These are phyloP conservation scores for Poecilobothrus nobilitatus DNA, from an alignment of 2,888 invertebrate species.

Conservation along the genomic window DNA sequence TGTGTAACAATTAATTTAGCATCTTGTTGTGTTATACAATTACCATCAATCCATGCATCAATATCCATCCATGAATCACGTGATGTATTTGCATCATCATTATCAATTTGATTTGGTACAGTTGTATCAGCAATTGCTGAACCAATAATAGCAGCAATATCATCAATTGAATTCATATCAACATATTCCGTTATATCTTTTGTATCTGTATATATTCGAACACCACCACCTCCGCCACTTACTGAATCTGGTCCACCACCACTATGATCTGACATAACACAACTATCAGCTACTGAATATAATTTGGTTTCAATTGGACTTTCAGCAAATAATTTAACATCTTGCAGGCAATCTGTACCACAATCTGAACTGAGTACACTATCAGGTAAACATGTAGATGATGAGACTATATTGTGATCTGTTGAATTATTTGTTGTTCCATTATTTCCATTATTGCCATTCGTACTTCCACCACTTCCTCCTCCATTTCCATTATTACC, in stretches of 20 bases:
- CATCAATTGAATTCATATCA: constrained; percentile 69
- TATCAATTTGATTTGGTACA: constrained; percentile 61
- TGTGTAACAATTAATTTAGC: constrained; percentile 58
- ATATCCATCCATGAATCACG: constrained; percentile 83
- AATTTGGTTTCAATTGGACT: constrained; percentile 48
- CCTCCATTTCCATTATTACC: constrained; percentile 23
- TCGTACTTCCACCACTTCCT: constrained; percentile 27
- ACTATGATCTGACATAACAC: constrained; percentile 43
- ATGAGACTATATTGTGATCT: constrained; percentile 66
- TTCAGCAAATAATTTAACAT: constrained; percentile 53
- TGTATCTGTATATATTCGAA: constrained; percentile 40
- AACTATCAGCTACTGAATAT: constrained; percentile 47
- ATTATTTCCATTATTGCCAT: constrained; percentile 10
- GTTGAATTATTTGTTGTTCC: constrained; percentile 33
- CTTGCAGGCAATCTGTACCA: constrained; percentile 47
- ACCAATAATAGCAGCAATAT: constrained; percentile 78
- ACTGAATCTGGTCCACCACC: constrained; percentile 50
- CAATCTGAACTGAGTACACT: constrained; percentile 47
- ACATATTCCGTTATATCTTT: constrained; percentile 43
- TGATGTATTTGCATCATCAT: constrained; percentile 64
- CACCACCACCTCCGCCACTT: constrained; percentile 46
- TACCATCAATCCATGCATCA: constrained; percentile 77
- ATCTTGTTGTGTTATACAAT: constrained; percentile 59
- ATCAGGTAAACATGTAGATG: constrained; percentile 60
- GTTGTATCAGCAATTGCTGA: constrained; percentile 85